Evolutionary conservation across 2,888 invertebrate species (phyloP), one percentile per base, ranked within the genome.

Genomic region (Eupithecia exiguata): DNA sequence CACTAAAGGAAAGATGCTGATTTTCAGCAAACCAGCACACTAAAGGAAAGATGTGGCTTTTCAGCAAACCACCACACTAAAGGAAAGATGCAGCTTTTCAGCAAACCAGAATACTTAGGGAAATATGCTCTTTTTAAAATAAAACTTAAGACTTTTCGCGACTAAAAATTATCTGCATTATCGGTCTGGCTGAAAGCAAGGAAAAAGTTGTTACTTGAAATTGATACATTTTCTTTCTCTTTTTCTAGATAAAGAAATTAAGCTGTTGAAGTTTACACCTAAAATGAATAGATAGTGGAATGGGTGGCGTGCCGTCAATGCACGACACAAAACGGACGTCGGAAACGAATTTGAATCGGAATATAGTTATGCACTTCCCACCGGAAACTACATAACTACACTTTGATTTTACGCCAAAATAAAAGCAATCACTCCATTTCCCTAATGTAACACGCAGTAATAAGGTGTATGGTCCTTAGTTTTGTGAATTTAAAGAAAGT

Each of bases 361-460:
- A 90, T 89, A 91, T 91, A 89, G 92, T 77, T 66, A 79, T 85
- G 87, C 88, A 89, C 86, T 93, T 92, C 94, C 93, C 88, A 83
- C 84, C 92, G 93, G 93, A 93, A 92, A 81, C 81, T 86, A 77
- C 85, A 79, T 87, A 80, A 86, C 89, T 86, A 86, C 84, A 81
- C 80, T 77, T 73, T 73, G 72, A 73, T 73, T 68, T 70, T 70
- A 74, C 74, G 25, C 63, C 63, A 74, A 70, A 76, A 49, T 71
- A 65, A 38, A 62, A 38, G 25, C 66, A 25, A 68, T 71, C 43
- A 63, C 62, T 73, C 63, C 69, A 67, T 71, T 67, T 69, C 61
- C 66, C 49, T 74, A 35, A 68, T 68, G 49, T 30, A 21, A 30
- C 10, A 18, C 21, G 7, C 53, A 53, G 53, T 21, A 3, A 21